Evolutionary conservation across 2,113 vertebrate species (phyloP).

Genomic region (Hippolais icterina): DNA sequence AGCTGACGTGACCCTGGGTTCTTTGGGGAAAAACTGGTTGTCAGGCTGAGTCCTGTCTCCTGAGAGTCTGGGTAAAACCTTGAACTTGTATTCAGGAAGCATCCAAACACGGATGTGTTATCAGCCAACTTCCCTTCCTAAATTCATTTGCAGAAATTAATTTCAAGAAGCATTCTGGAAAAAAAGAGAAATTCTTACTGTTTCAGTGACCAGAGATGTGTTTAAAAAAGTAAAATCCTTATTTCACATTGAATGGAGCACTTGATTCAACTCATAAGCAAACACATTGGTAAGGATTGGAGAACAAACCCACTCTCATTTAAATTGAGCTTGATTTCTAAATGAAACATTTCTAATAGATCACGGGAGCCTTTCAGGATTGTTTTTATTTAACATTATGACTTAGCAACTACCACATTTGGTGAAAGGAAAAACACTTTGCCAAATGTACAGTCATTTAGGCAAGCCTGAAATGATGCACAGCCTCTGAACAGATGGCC

Average conservation of each 20-base stretch:
- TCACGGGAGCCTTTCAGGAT: constrained; percentile 3
- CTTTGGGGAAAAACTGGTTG: neutral
- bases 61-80: neutral
- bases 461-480: neutral
- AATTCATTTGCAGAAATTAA: neutral
- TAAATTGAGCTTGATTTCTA: constrained; percentile 33
- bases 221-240: neutral
- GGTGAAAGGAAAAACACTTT: neutral
- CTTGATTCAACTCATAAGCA: neutral
- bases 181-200: neutral
- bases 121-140: neutral
- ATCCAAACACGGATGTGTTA: neutral
- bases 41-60: neutral
- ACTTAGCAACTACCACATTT: neutral
- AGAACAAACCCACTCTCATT: constrained; percentile 4
- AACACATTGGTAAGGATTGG: neutral
- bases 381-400: constrained; percentile 19
- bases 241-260: neutral
- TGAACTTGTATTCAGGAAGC: neutral
- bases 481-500: neutral
- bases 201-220: neutral
- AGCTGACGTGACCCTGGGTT: neutral
- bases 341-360: constrained; percentile 34
- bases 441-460: neutral
- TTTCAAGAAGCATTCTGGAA: neutral